Conservation (phyloP, 2,113 vertebrate genomes). For the Heterocephalus glaber region DNA sequence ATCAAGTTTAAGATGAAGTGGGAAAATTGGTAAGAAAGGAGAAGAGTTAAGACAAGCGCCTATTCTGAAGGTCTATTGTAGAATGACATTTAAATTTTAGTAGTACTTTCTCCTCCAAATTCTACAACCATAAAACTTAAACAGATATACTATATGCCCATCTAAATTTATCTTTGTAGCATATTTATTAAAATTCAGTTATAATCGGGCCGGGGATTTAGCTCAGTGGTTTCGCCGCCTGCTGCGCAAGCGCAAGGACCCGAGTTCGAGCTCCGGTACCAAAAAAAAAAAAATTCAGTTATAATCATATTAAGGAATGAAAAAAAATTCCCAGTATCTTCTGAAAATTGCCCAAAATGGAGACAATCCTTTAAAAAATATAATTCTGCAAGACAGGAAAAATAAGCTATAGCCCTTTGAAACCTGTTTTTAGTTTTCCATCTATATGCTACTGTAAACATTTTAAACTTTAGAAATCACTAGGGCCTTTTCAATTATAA, state of each 20-base stretch:
- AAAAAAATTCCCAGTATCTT: conserved; percentile 34
- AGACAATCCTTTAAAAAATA: conserved; percentile 17
- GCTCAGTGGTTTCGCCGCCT: too few species aligned
- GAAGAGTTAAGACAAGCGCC: not conserved
- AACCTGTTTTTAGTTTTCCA: not conserved
- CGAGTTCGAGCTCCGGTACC: too few species aligned
- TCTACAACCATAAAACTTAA: conserved; percentile 19
- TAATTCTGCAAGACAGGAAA: conserved; percentile 25
- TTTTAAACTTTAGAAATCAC: conserved; percentile 49
- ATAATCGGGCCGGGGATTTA: too few species aligned
- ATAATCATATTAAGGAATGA: not conserved
- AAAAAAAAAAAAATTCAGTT: conserved; percentile 60
- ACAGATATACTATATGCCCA: not conserved
- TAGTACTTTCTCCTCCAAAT: conserved; percentile 29
- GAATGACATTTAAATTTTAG: not conserved
- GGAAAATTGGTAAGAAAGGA: not conserved
- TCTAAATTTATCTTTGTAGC: not conserved
- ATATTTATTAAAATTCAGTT: conserved; percentile 50
- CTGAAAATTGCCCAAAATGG: conserved; percentile 8
- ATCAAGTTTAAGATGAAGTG: conserved; percentile 22
- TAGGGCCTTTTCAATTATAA: conserved; percentile 31
- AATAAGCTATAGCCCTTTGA: conserved; percentile 19
- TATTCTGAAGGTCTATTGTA: not conserved
- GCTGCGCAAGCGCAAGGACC: too few species aligned
- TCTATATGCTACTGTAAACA: not conserved